These are phyloP conservation scores for Zoanthus sansibaricus DNA, from an alignment of 92 coral and sea anemone species.

Conservation along the genomic window DNA sequence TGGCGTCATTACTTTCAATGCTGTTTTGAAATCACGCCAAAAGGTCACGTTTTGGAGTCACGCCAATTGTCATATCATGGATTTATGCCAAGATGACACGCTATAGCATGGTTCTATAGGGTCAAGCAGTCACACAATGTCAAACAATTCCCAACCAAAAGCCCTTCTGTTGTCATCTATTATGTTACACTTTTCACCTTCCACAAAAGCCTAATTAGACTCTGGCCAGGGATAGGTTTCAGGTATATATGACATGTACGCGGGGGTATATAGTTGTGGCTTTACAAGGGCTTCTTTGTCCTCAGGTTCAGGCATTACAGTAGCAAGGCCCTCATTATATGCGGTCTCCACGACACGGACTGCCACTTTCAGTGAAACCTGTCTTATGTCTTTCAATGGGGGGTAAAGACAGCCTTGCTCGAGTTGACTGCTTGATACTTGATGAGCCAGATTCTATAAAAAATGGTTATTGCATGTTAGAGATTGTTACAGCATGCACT, in stretches of 20 bases:
- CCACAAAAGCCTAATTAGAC: background rate
- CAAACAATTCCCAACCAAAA: background rate
- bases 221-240: constrained; percentile 82
- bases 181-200: background rate
- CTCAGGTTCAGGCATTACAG: constrained; percentile 88
- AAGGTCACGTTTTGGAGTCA: background rate
- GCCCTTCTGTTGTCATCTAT: background rate
- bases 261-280: constrained; percentile 81
- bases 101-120: background rate
- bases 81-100: no score
- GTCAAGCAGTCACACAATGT: background rate
- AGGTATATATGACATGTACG: constrained; percentile 91
- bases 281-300: constrained; percentile 79
- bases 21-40: no score
- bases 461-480: no score
- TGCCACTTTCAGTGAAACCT: constrained; percentile 85
- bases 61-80: background rate
- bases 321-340: constrained; percentile 77
- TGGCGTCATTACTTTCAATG: no score
- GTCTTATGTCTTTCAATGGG: constrained; percentile 87
- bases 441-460: constrained; percentile 85
- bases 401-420: constrained; percentile 92
- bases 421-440: constrained; percentile 81
- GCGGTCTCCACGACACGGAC: constrained; percentile 80
- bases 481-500: no score